Percentiles rank a stretch among this genome's conserved stretches.
Evolutionary conservation across 35 echinoderm and acorn worm genomes (phyloP).

Genomic region (Heliocidaris erythrogramma): DNA sequence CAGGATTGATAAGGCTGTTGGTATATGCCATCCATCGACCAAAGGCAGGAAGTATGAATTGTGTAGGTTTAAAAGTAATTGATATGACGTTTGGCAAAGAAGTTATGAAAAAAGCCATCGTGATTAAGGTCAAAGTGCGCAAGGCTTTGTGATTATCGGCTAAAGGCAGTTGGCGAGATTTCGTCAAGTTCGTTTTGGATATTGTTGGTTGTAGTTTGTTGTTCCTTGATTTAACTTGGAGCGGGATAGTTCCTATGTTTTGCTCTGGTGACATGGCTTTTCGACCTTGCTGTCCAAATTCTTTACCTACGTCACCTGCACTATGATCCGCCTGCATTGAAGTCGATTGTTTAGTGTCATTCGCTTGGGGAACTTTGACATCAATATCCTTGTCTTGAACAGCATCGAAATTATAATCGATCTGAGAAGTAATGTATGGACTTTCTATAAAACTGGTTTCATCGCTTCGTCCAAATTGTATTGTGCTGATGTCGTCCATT

Average conservation of each 20-base stretch:
- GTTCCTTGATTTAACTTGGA: neutral
- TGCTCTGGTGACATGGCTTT: neutral
- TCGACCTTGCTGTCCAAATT: neutral
- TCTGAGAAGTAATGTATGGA: neutral
- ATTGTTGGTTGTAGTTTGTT: neutral
- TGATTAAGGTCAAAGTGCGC: neutral
- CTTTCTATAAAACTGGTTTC: neutral
- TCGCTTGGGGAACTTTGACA: no score
- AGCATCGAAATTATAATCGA: neutral
- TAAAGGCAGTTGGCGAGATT: neutral
- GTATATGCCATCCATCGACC: neutral
- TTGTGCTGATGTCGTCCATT: neutral
- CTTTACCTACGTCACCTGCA: neutral
- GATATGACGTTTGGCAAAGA: neutral
- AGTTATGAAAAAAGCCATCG: neutral
- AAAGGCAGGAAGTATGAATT: neutral
- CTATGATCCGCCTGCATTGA: neutral
- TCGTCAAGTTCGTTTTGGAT: neutral
- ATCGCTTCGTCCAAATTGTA: neutral
- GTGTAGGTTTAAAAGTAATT: neutral
- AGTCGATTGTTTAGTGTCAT: no score
- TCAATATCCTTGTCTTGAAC: no score
- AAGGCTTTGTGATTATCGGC: neutral
- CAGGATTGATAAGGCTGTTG: neutral
- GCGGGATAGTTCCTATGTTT: no score